Evolutionary conservation across 2,888 invertebrate genomes (phyloP), one percentile per base, ranked within the genome.

Genomic region (Zygaena filipendulae): DNA sequence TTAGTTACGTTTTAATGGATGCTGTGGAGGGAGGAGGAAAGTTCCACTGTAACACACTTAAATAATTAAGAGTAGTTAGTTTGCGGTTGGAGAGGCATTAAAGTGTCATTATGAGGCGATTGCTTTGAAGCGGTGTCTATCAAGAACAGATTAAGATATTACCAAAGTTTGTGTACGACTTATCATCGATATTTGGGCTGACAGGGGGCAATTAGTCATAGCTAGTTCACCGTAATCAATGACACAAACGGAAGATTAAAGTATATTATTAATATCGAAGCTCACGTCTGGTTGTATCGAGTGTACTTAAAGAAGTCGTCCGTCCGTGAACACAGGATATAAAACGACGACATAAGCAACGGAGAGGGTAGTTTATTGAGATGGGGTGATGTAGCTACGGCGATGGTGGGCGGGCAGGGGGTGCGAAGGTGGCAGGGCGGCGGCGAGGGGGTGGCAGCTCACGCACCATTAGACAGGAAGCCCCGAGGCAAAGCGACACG

Each of bases 401-500:
- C 13, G 3, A 13, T 11, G 25, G 21, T n/a, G n/a, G n/a, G n/a
- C n/a, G n/a, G n/a, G n/a, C n/a, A n/a, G n/a, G n/a, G 35, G 32
- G 38, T 27, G 33, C 39, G 22, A 32, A 42, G 43, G 35, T 47
- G 43, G 27, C 30, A 34, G 45, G 47, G 34, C 31, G 34, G 42
- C 23, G 39, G 37, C 36, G 36, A n/a, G 16, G 50, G 43, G 52
- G 52, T 46, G 50, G 38, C 30, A 34, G 43, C 49, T 52, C 63
- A 70, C 74, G 72, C 72, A 62, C 72, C 75, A 77, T 77, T 77
- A 77, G 71, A 47, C 62, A 55, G 52, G 49, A 45, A 54, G 54
- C 57, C 59, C 57, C 49, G 52, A 52, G 59, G 57, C 63, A 52
- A 48, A 46, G 43, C 57, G 49, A 59, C 71, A 69, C 67, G 68